Evolutionary conservation across 2,797 vertebrate genomes (phyloP).

Genomic region (Hypotaenidia okinawae): DNA sequence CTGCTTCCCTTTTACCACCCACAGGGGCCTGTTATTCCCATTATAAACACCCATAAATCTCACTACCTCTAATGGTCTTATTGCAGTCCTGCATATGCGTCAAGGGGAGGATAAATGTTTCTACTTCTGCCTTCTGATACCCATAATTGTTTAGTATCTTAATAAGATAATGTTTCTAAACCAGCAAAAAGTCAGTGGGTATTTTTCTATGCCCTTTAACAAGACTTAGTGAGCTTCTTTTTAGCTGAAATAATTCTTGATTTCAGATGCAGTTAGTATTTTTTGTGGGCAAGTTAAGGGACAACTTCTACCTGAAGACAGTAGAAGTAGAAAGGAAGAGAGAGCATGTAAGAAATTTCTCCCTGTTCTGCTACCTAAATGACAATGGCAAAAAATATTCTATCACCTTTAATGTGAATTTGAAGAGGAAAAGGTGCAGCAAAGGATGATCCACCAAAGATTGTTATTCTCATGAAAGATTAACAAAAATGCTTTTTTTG

Average conservation of each 20-base stretch:
- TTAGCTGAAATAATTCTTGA: not conserved
- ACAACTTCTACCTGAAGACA: not conserved
- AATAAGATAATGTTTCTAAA: constrained; percentile 58
- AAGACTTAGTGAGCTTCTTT: constrained; percentile 17
- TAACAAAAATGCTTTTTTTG: not conserved
- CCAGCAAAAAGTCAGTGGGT: constrained; percentile 12
- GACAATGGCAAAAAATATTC: not conserved
- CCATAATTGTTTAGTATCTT: constrained; percentile 40
- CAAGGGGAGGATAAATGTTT: constrained; percentile 33
- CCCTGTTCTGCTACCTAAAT: not conserved
- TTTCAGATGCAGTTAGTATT: not conserved
- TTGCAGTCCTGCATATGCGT: constrained; percentile 37
- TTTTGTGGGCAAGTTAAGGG: not conserved
- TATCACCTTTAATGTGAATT: not conserved
- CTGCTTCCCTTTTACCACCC: constrained; percentile 3
- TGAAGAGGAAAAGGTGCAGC: not conserved
- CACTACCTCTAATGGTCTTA: constrained; percentile 39
- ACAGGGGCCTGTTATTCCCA: constrained; percentile 17
- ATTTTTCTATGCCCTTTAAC: constrained; percentile 6
- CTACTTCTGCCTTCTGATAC: constrained; percentile 16
- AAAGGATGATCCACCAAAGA: not conserved
- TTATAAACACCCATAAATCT: constrained; percentile 54
- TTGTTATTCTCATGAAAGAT: not conserved
- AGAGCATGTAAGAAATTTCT: not conserved
- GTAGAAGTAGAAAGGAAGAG: not conserved